phyloP scores from a whole-genome alignment of 2,888 invertebrate genomes.

The Polyploca ridens region DNA sequence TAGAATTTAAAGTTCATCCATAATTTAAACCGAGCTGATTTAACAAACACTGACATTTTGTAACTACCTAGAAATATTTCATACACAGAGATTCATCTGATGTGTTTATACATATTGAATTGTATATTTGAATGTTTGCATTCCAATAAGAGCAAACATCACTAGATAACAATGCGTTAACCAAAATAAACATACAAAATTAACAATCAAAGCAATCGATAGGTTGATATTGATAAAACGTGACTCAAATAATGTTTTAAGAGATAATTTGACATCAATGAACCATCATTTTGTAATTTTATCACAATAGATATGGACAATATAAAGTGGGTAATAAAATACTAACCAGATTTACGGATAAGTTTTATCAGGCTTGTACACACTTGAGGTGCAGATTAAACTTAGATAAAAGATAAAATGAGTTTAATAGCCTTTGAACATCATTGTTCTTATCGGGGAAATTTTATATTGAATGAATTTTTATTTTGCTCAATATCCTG shows the following conservation, averaged over 20 bases:
- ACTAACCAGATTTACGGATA: constrained; percentile 71
- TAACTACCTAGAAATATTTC: constrained; percentile 46
- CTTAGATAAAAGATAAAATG: constrained; percentile 69
- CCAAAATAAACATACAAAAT: constrained; percentile 66
- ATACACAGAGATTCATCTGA: constrained; percentile 32
- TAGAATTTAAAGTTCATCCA: constrained; percentile 43
- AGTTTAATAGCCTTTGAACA: constrained; percentile 72
- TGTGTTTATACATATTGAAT: constrained; percentile 57
- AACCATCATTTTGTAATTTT: constrained; percentile 51
- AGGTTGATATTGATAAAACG: constrained; percentile 43
- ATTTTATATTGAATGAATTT: constrained; percentile 11
- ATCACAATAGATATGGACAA: constrained; percentile 57
- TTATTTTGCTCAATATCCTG: constrained; percentile 6
- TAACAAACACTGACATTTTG: constrained; percentile 46
- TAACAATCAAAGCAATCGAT: constrained; percentile 62
- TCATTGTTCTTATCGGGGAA: constrained; percentile 38
- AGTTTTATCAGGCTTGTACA: constrained; percentile 64
- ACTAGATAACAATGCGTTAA: constrained; percentile 63
- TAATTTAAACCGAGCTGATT: constrained; percentile 22
- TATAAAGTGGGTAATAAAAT: constrained; percentile 53
- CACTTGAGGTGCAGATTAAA: constrained; percentile 65
- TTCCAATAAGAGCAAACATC: constrained; percentile 55
- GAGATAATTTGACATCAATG: constrained; percentile 65
- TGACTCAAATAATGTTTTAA: constrained; percentile 49
- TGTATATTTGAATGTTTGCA: constrained; percentile 64